Percentiles rank a stretch among this genome's conserved stretches.
Conservation (phyloP, 2,797 vertebrate species). For the Alcedo atthis region DNA sequence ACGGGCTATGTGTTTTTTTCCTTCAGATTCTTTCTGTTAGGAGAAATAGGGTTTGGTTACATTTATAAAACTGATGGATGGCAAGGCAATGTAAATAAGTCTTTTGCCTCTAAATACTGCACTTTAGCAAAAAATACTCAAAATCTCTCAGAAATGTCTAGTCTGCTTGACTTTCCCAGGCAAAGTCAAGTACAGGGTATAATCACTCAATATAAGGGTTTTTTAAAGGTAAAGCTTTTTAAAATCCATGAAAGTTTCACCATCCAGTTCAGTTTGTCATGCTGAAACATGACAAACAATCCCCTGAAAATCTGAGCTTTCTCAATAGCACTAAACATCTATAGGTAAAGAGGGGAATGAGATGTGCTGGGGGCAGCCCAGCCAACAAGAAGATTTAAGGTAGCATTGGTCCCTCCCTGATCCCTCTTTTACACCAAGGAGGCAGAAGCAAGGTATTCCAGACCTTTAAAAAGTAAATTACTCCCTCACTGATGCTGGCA, state of each 20-base stretch:
- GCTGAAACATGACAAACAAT: neutral
- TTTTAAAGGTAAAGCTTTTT: neutral
- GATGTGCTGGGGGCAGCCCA: neutral
- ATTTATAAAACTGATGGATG: conserved; percentile 4
- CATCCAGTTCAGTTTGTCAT: neutral
- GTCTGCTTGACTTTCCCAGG: neutral
- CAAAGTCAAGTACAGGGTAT: neutral
- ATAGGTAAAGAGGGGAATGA: neutral
- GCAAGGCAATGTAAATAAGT: neutral
- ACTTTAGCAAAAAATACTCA: neutral
- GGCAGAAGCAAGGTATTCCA: neutral
- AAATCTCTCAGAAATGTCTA: neutral
- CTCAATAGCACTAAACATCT: neutral
- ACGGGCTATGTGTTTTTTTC: neutral
- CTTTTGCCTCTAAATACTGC: neutral
- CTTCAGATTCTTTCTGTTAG: neutral
- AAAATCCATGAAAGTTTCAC: neutral
- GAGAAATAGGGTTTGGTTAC: neutral
- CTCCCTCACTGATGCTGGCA: neutral
- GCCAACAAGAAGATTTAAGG: neutral
- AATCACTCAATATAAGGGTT: neutral
- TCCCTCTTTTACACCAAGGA: neutral
- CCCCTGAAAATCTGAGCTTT: neutral
- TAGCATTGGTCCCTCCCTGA: neutral
- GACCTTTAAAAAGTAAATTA: neutral